Evolutionary conservation across 2,113 vertebrate genomes (phyloP), one percentile per base, ranked within the genome.

Genomic region (Rhinolophus sinicus): DNA sequence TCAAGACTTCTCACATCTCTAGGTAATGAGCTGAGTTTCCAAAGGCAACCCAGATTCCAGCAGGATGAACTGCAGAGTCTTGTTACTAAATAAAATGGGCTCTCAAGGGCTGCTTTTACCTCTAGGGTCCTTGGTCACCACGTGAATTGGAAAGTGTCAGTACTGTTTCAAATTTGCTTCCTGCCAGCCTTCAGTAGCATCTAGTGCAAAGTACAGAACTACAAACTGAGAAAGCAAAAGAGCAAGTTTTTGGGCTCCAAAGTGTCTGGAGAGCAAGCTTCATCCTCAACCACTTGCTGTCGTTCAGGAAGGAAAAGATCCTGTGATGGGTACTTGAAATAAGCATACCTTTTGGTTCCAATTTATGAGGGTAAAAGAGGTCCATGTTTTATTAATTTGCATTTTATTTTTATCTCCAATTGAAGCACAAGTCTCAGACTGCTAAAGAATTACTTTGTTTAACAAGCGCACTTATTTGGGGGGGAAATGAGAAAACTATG

Each of bases 1-100:
- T 72, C 84, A 90, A 84, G 85, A 1, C 1, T 64, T 90, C 69
- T 96, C 89, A 84, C 92, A 96, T 98, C 96, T 97, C 80, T 76
- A 95, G 96, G 96, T 98, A 98, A 98, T 38, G 58, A 98, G 97
- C 88, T 82, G 94, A 65, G 75, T 96, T 98, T 97, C 96, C 1
- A 54, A 95, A 90, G 38, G 62, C 95, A 98, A 96, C 96, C 96
- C 89, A 95, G 93, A 98, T 97, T 97, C 97, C 84, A 92, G 94
- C 76, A 96, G 97, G 92, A 97, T 75, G 73, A 97, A 92, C 62
- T 21, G 0, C 0, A 0, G 60, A 16, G 33, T 96, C 40, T 92
- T 88, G 92, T 84, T 93, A 67, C 14, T 85, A 91, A 92, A 97
- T 83, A 76, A 98, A 96, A 80, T 52, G 93, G 11, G 54, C 64